phyloP scores from a whole-genome alignment of 2,797 vertebrate species.

The Lagorchestes hirsutus region DNA sequence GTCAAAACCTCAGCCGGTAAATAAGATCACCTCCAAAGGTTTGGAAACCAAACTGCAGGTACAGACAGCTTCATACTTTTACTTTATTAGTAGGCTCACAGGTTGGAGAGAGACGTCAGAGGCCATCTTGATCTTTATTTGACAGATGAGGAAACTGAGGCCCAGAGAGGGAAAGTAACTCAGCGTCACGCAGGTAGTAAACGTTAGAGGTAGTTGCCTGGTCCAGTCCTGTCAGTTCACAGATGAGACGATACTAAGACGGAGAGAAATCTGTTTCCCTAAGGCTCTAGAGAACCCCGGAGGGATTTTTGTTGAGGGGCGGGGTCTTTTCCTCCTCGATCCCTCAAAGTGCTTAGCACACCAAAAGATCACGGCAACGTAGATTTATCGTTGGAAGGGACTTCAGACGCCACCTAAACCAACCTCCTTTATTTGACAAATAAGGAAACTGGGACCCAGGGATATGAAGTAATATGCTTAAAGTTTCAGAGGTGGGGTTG shows the following conservation, averaged over 20 bases:
- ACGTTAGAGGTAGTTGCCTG: background rate
- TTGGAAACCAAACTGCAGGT: background rate
- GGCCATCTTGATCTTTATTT: background rate
- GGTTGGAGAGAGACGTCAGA: background rate
- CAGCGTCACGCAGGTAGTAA: background rate
- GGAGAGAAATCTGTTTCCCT: background rate
- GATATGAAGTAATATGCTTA: background rate
- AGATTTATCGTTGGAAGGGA: background rate
- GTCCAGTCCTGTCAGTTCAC: background rate
- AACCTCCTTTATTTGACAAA: background rate
- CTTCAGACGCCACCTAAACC: background rate
- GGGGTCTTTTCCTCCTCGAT: background rate
- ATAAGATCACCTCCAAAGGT: background rate
- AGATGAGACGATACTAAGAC: background rate
- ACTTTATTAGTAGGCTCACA: background rate
- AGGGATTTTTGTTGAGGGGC: background rate
- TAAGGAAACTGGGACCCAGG: background rate
- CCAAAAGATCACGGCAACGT: background rate
- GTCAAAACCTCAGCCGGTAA: background rate
- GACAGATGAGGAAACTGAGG: background rate
- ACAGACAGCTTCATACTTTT: background rate
- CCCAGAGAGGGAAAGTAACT: background rate
- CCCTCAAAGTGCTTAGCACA: background rate
- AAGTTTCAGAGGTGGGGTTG: background rate
- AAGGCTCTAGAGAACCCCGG: too few relatives aligned